phyloP scores from a whole-genome alignment of 2,113 vertebrate genomes.

The Chamaea fasciata region DNA sequence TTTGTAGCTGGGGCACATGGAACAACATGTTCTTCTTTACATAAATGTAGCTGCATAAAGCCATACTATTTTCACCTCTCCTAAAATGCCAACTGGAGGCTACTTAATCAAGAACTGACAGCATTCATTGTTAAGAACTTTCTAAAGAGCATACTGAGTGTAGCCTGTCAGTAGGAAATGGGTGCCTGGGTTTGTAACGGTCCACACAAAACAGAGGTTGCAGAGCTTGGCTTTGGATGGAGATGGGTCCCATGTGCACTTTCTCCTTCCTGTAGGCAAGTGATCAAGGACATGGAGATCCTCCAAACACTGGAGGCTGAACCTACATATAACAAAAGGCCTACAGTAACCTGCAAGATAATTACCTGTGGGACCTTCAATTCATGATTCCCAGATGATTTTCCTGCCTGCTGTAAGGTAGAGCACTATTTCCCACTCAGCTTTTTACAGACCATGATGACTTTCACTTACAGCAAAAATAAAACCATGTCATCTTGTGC shows the following conservation, averaged over 20 bases:
- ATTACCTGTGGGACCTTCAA: slow-evolving; percentile 74
- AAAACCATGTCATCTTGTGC: neutral
- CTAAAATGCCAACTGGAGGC: neutral
- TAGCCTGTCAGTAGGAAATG: neutral
- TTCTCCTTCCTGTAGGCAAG: slow-evolving; percentile 66
- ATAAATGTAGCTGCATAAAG: neutral
- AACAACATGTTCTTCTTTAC: neutral
- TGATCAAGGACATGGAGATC: slow-evolving; percentile 81
- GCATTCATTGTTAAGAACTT: neutral
- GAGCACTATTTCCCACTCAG: neutral
- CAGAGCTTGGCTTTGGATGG: neutral
- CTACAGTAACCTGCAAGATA: slow-evolving; percentile 73
- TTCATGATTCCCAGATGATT: neutral
- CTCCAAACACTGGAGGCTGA: slow-evolving; percentile 78
- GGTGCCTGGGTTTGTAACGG: neutral
- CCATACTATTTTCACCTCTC: neutral
- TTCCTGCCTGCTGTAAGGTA: neutral
- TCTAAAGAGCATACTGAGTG: neutral
- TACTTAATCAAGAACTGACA: neutral
- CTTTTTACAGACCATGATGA: neutral
- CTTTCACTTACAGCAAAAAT: neutral
- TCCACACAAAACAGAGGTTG: neutral
- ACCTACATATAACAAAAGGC: slow-evolving; percentile 80
- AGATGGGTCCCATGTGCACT: neutral
- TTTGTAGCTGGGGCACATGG: neutral